These are phyloP conservation scores for Calameuta idolon DNA, from an alignment of 2,888 invertebrate genomes.

Conservation along the genomic window DNA sequence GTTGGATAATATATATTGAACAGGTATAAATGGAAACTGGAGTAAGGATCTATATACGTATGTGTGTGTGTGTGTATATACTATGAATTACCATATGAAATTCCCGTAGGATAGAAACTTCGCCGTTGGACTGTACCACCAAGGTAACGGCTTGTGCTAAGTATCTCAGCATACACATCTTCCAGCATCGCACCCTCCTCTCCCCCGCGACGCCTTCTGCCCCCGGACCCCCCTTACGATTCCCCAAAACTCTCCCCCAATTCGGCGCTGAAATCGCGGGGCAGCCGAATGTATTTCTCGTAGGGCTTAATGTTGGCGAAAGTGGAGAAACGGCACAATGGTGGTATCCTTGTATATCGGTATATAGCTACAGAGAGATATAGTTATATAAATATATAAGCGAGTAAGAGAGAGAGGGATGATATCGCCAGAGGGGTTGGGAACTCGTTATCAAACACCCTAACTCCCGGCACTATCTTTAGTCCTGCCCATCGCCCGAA, in stretches of 20 bases:
- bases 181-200: slow-evolving; percentile 15
- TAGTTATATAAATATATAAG: background rate
- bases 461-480: slow-evolving; percentile 30
- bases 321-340: slow-evolving; percentile 35
- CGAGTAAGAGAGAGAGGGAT: background rate
- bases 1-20: background rate
- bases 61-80: slow-evolving; percentile 15
- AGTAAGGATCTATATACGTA: slow-evolving; percentile 10
- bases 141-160: slow-evolving; percentile 45
- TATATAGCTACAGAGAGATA: background rate
- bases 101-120: slow-evolving; percentile 25
- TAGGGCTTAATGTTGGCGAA: slow-evolving; percentile 42
- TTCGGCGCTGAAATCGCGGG: slow-evolving; percentile 33
- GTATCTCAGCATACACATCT: slow-evolving; percentile 44
- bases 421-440: slow-evolving; percentile 15
- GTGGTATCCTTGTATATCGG: slow-evolving; percentile 6
- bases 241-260: slow-evolving; percentile 18
- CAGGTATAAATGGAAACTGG: background rate
- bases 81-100: slow-evolving; percentile 20
- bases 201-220: slow-evolving; percentile 1
- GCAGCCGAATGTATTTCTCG: slow-evolving; percentile 39
- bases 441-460: slow-evolving; percentile 35
- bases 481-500: slow-evolving; percentile 23
- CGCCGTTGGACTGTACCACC: slow-evolving; percentile 38
- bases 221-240: slow-evolving; percentile 19